A percentile compares a stretch with the other conserved stretches of the same genome.
These are phyloP conservation scores for Drosophila jambulina DNA, from an alignment of 1,140 invertebrate genomes.

Conservation along the genomic window DNA sequence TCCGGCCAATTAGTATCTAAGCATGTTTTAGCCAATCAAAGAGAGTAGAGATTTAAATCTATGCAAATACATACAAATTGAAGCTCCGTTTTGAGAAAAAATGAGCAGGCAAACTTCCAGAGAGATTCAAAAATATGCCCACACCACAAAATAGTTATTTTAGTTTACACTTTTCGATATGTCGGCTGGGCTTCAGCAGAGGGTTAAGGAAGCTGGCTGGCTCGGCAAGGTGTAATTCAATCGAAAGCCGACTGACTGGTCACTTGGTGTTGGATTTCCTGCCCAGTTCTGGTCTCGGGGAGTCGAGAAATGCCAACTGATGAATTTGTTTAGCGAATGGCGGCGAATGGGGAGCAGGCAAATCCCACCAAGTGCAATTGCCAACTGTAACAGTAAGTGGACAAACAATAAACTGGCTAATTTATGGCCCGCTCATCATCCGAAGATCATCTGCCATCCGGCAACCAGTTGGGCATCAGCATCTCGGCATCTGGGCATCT, in stretches of 20 bases:
- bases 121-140: background rate
- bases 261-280: constrained; percentile 62
- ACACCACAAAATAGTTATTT: constrained; percentile 6
- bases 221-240: constrained; percentile 60
- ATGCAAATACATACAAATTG: constrained; percentile 25
- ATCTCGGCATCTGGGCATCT: constrained; percentile 1
- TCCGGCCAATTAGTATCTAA: constrained; percentile 13
- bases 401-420: constrained; percentile 78
- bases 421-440: constrained; percentile 73
- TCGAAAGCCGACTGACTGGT: constrained; percentile 32
- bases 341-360: constrained; percentile 34
- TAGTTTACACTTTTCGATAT: constrained; percentile 1
- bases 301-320: constrained; percentile 36
- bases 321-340: constrained; percentile 71
- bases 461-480: constrained; percentile 39
- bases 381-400: constrained; percentile 74
- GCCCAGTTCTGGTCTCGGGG: constrained; percentile 17
- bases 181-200: background rate
- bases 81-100: constrained; percentile 2
- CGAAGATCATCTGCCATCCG: constrained; percentile 59
- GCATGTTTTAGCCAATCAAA: constrained; percentile 18
- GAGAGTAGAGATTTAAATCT: constrained; percentile 9
- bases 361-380: constrained; percentile 67
- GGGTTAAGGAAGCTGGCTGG: constrained; percentile 25
- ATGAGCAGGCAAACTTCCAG: background rate